These are phyloP conservation scores for Nemopilema nomurai DNA, from an alignment of 30 jellyfish, hydroid and myxozoan species.

Conservation along the genomic window DNA sequence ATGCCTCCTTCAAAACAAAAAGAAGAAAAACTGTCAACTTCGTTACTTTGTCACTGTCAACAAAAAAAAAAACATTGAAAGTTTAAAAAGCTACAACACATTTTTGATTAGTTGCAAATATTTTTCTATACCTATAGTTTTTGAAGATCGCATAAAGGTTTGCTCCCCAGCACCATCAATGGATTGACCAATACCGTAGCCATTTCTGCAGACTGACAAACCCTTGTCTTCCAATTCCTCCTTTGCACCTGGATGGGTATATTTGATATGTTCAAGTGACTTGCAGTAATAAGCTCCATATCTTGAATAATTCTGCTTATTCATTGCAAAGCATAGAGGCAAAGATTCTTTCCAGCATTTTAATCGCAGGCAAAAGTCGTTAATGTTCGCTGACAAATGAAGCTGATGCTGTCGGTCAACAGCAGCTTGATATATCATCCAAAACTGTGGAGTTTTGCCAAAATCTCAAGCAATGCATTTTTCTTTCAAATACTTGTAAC, in stretches of 20 bases:
- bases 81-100: background rate
- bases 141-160: background rate
- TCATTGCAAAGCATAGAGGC: background rate
- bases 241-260: background rate
- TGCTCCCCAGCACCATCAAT: background rate
- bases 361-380: too few species aligned
- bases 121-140: too few species aligned
- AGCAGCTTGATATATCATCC: constrained; percentile 19
- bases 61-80: background rate
- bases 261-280: background rate
- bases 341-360: background rate
- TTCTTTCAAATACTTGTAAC: background rate
- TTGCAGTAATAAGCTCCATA: background rate
- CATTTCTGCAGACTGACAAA: background rate
- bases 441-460: constrained; percentile 38
- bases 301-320: background rate
- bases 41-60: background rate
- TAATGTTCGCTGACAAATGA: too few species aligned
- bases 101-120: too few species aligned
- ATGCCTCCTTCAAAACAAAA: background rate
- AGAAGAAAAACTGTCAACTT: background rate
- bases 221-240: background rate
- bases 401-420: constrained; percentile 33
- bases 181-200: too few species aligned
- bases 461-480: constrained; percentile 12